These are phyloP conservation scores for Drosophila melanosoma DNA, from an alignment of 2,888 invertebrate species.

Conservation along the genomic window DNA sequence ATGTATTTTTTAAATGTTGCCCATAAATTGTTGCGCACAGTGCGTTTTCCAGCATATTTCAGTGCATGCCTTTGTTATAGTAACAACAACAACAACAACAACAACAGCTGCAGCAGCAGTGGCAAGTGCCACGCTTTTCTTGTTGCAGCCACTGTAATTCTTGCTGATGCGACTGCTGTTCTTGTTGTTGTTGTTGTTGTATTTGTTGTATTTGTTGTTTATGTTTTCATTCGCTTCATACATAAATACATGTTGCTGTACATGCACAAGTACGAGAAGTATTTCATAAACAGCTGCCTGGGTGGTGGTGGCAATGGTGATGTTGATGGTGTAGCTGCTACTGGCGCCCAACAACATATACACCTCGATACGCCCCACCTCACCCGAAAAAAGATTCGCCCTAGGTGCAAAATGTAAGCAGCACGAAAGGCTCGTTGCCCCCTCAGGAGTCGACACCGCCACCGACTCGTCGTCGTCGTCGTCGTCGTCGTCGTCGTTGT, in stretches of 20 bases:
- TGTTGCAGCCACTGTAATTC: slow-evolving; percentile 39
- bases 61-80: slow-evolving; percentile 65
- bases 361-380: not conserved
- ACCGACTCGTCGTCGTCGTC: not conserved
- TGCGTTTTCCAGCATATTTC: slow-evolving; percentile 77
- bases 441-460: slow-evolving; percentile 41
- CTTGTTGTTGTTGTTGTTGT: slow-evolving; percentile 13
- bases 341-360: slow-evolving; percentile 1
- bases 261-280: slow-evolving; percentile 69
- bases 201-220: slow-evolving; percentile 57
- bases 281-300: slow-evolving; percentile 77
- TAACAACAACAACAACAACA: slow-evolving; percentile 19
- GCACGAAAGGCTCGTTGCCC: slow-evolving; percentile 37
- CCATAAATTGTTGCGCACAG: slow-evolving; percentile 78
- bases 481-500: not conserved
- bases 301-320: slow-evolving; percentile 52
- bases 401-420: slow-evolving; percentile 62
- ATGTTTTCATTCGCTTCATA: slow-evolving; percentile 78
- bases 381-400: slow-evolving; percentile 37
- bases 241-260: slow-evolving; percentile 75
- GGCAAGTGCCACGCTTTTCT: slow-evolving; percentile 64
- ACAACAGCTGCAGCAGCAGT: slow-evolving; percentile 11
- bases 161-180: slow-evolving; percentile 17
- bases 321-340: slow-evolving; percentile 12
- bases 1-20: slow-evolving; percentile 80